Base-by-base conservation (phyloP, 1,140 invertebrate genomes). In the Neocloeon triangulifer region DNA sequence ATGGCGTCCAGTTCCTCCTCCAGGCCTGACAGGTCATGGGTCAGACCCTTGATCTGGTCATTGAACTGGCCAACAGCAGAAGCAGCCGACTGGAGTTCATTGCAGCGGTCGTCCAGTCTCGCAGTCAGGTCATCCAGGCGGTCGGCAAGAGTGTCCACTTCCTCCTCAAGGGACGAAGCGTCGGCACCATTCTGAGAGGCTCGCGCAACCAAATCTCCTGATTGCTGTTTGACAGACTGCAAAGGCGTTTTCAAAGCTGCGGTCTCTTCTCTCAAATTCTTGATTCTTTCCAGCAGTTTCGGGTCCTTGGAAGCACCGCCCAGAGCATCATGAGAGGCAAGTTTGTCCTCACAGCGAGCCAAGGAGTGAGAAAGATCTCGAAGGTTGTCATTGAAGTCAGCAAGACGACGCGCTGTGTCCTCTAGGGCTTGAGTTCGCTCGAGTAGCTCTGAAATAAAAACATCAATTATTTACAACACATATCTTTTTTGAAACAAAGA, bases 51-150 rank as follows among this genome's bases (percentile, higher is more conserved):
- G 1, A 85, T 67, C 51, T 79, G 71, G 27, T 85, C 79, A 36
- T 78, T 81, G 51, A 88, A 89, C 40, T 78, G 76, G 12, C 76
- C 70, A 19, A 85, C 71, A 13, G 77, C 82, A 9, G 76, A 74
- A 1, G 84, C 78, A 1, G 85, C 85, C 10, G 75, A 76, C 42
- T 91, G 81, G 25, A 94, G 55, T 38, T 78, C 70, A 27, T 68
- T 66, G 33, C 76, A 73, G 6, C 82, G 62, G 40, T 82, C 79
- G 29, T 76, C 69, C 4, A 89, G 48, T 48, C 78, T 71, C 0
- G 63, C 61, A 44, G 73, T 66, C 2, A 96, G 54, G 34, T 81
- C 69, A 16, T 71, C 63, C 37, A 85, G 73, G 16, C 82, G 62
- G 42, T 85, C 77, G 6, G 66, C 66, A 5, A 91, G 50, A 23